Percentiles rank a stretch among this genome's conserved stretches.
Evolutionary conservation across 2,797 vertebrate genomes (phyloP).

Genomic region (Synanceia verrucosa): DNA sequence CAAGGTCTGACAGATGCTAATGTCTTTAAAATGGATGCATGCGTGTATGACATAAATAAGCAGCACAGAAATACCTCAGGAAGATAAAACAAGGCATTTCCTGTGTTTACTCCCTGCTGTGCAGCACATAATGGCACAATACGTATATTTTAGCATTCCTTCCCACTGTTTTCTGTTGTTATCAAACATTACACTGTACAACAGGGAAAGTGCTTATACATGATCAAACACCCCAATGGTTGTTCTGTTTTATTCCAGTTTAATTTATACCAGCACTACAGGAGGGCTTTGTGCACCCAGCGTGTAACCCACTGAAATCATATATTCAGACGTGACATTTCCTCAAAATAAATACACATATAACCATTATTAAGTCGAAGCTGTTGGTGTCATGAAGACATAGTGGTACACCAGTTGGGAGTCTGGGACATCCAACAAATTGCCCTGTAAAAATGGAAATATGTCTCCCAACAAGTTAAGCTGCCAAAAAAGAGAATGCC

Average conservation of each 20-base stretch:
- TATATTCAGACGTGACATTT: background rate
- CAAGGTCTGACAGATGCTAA: background rate
- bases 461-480: background rate
- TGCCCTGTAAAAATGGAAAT: background rate
- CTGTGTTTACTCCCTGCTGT: background rate
- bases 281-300: background rate
- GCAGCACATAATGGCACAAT: background rate
- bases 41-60: background rate
- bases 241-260: background rate
- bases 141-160: background rate
- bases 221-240: background rate
- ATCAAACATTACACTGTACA: background rate
- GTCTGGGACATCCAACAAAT: background rate
- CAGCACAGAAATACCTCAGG: background rate
- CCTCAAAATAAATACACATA: background rate
- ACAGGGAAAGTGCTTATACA: background rate
- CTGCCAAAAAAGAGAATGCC: background rate
- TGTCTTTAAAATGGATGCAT: background rate
- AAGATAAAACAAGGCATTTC: background rate
- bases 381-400: background rate
- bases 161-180: background rate
- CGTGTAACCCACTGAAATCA: background rate
- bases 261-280: background rate
- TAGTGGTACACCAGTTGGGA: background rate
- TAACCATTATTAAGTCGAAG: background rate